Evolutionary conservation across 2,113 vertebrate species (phyloP).

Genomic region (Uria aalge): DNA sequence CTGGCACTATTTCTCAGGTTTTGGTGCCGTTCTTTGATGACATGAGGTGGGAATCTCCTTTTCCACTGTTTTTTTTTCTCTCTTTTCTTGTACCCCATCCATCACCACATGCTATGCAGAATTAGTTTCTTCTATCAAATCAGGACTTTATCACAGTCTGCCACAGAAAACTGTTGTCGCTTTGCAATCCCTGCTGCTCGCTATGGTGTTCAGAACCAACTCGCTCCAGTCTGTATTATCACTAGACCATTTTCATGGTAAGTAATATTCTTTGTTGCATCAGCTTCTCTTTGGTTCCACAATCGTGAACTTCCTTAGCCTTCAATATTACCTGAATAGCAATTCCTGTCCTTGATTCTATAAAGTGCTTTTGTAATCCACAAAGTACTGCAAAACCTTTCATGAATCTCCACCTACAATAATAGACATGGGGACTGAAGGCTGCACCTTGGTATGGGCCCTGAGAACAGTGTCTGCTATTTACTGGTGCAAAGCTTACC

Average conservation of each 20-base stretch:
- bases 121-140: neutral
- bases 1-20: neutral
- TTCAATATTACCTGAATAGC: neutral
- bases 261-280: neutral
- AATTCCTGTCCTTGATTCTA: neutral
- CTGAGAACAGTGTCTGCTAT: neutral
- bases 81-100: neutral
- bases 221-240: neutral
- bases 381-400: neutral
- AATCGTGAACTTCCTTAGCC: neutral
- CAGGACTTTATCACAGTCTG: neutral
- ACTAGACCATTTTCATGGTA: neutral
- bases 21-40: neutral
- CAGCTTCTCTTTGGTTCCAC: neutral
- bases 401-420: neutral
- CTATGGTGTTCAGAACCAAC: neutral
- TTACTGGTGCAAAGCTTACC: neutral
- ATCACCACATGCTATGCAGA: neutral
- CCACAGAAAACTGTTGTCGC: neutral
- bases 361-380: neutral
- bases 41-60: neutral
- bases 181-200: neutral
- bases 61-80: neutral
- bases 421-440: fast-evolving
- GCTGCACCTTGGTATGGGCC: neutral